Conservation (phyloP, 2,888 invertebrate genomes). For the Conomelus anceps region DNA sequence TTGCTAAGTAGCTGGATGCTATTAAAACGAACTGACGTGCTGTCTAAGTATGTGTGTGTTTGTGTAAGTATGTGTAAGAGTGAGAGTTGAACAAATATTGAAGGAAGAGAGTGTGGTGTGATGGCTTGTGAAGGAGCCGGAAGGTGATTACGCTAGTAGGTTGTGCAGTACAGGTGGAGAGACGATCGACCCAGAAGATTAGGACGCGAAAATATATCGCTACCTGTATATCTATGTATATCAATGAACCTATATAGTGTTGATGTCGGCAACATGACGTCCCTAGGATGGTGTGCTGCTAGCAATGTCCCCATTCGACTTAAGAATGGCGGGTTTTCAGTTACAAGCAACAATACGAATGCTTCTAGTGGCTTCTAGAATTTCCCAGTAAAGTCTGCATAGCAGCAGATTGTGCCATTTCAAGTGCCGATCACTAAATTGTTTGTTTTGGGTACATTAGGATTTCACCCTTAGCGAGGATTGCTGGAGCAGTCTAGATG, state of each 20-base stretch:
- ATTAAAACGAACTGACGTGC: neutral
- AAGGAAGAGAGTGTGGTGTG: neutral
- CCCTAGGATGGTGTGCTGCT: neutral
- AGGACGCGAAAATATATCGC: neutral
- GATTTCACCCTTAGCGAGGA: no score
- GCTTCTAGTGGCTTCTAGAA: neutral
- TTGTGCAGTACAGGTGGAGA: neutral
- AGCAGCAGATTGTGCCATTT: neutral
- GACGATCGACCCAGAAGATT: neutral
- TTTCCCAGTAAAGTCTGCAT: neutral
- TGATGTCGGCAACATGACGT: neutral
- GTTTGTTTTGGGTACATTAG: no score
- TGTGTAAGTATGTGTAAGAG: neutral
- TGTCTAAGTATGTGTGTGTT: neutral
- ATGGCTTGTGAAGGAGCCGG: neutral
- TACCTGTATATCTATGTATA: neutral
- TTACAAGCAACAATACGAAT: neutral
- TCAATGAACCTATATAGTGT: neutral
- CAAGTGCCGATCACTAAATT: neutral
- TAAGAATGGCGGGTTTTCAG: neutral
- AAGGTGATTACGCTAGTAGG: neutral
- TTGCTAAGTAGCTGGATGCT: neutral
- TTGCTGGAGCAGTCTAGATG: no score
- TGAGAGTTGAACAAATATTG: neutral
- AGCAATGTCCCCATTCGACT: neutral